Evolutionary conservation across 2,113 vertebrate genomes (phyloP).

Genomic region (Pica pica): DNA sequence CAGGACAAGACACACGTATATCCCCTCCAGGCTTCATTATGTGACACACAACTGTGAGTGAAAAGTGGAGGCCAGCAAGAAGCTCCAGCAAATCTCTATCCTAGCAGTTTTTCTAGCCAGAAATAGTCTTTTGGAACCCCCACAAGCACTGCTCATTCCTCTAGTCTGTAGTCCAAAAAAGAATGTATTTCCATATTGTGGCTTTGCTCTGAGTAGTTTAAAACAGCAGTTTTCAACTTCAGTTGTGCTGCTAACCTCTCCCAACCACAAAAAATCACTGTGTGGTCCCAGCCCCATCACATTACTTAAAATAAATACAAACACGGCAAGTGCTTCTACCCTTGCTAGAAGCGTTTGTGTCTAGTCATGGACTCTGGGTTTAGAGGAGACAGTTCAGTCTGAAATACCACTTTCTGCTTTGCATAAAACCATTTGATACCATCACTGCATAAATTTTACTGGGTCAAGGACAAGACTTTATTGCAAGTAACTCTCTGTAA

Average conservation of each 20-base stretch:
- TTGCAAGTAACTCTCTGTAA: not conserved
- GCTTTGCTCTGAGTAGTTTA: not conserved
- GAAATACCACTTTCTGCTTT: not conserved
- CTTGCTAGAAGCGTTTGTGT: not conserved
- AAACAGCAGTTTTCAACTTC: not conserved
- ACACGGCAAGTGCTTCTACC: not conserved
- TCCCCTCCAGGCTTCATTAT: not conserved
- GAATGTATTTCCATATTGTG: not conserved
- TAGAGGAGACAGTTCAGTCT: not conserved
- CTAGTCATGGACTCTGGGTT: not conserved
- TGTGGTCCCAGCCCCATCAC: not conserved
- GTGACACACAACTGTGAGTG: not conserved
- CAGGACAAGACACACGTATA: fast-evolving
- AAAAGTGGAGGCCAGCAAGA: not conserved
- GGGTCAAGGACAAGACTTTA: not conserved
- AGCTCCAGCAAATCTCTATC: not conserved
- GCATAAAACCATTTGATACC: not conserved
- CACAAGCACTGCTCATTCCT: not conserved
- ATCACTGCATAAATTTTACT: not conserved
- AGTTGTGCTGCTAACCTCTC: not conserved
- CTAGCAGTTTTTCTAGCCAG: not conserved
- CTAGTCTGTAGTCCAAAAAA: not conserved
- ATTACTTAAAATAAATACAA: not conserved
- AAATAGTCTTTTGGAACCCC: not conserved
- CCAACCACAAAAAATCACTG: not conserved